These are phyloP conservation scores for Boulengeromyrus knoepffleri DNA, from an alignment of 2,113 vertebrate species.

Conservation along the genomic window DNA sequence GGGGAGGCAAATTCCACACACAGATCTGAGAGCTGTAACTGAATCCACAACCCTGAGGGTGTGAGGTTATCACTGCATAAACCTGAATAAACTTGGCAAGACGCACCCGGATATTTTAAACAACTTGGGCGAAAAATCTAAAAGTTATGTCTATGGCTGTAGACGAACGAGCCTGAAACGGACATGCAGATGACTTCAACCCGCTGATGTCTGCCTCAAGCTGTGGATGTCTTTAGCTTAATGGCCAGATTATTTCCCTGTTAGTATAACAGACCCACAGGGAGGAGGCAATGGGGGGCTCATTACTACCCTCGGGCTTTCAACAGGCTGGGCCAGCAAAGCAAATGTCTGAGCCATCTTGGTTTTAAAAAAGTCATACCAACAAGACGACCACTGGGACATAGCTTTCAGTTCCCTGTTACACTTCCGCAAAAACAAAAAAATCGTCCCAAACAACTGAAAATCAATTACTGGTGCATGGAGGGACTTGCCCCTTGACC, in stretches of 20 bases:
- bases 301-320: not conserved
- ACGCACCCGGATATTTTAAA: not conserved
- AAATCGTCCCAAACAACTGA: not conserved
- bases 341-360: not conserved
- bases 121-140: not conserved
- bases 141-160: not conserved
- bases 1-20: not conserved
- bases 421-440: not conserved
- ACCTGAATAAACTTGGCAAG: not conserved
- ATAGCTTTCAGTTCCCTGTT: not conserved
- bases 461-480: not conserved
- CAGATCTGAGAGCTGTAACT: not conserved
- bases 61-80: not conserved
- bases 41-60: not conserved
- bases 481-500: not conserved
- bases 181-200: not conserved
- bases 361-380: not conserved
- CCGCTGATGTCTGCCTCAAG: not conserved
- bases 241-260: not conserved
- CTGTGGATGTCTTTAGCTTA: not conserved
- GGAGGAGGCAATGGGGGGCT: not conserved
- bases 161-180: not conserved
- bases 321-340: not conserved
- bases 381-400: not conserved
- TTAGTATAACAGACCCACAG: not conserved